Base-by-base conservation (phyloP, 92 coral and sea anemone genomes). In the Epizoanthus illoricatus region DNA sequence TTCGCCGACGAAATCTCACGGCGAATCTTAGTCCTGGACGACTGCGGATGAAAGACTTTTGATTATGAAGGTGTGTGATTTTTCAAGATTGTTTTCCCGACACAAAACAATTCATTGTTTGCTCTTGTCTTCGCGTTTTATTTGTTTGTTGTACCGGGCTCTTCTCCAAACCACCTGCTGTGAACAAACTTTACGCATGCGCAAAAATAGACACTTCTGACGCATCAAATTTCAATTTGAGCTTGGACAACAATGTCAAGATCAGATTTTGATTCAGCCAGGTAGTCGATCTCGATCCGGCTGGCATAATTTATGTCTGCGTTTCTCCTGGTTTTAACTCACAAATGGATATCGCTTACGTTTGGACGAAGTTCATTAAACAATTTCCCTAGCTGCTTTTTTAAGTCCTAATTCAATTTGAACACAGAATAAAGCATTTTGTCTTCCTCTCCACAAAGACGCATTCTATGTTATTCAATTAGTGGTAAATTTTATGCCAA, bases 401-500 rank as follows among this genome's bases (percentile, higher is more conserved):
- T 57, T 33, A 59, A 59, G 68, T 17, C 28, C 67, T 45, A 60
- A 76, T 78, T 78, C 82, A 57, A 78, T 59, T 78, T 64, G 68
- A 59, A 19, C 60, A 9, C 58, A 18, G 28, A 17, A 72, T 62
- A 78, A 78, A 78, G 82, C 72, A 59, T 78, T 75, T 78, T 78
- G 82, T 78, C 71, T 62, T 75, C 62, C 43, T 42, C 65, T 78
- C 40, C 16, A 78, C 71, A 78, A 78, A 59, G 71, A 58, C 54
- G 20, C 47, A 78, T 76, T 63, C 65, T 78, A 63, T 78, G 23
- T 78, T 78, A 78, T 78, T 78, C 58, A 78, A 78, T 78, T 78
- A 78, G 61, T 52, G 71, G 71, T 78, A 45, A 75, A 78, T 78
- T 78, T 78, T 78, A 63, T 78, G 82, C 71, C 71, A 78, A 59